A percentile compares a stretch with the other conserved stretches of the same genome.
These are phyloP conservation scores for Microplitis manilae DNA, from an alignment of 2,888 invertebrate genomes.

Conservation along the genomic window DNA sequence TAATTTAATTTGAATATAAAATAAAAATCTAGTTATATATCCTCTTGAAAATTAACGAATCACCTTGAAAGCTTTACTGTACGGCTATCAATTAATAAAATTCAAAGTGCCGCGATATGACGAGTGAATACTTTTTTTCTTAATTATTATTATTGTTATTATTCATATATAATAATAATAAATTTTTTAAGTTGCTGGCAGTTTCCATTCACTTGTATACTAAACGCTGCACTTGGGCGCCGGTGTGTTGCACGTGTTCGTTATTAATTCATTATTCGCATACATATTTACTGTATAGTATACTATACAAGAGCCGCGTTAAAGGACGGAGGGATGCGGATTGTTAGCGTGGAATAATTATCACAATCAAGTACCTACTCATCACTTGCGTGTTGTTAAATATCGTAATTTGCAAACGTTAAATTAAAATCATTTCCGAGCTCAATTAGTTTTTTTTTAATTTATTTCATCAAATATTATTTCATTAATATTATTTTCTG, in stretches of 20 bases:
- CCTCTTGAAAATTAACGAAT: conserved; percentile 33
- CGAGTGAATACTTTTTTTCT: conserved; percentile 10
- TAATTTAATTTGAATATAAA: background rate
- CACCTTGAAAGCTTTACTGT: conserved; percentile 21
- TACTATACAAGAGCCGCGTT: conserved; percentile 21
- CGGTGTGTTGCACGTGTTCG: conserved; percentile 21
- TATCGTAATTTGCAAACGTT: conserved; percentile 18
- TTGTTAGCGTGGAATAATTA: conserved; percentile 50
- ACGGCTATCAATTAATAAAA: conserved; percentile 36
- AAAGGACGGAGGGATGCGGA: background rate
- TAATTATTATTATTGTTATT: background rate
- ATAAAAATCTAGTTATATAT: conserved; percentile 5
- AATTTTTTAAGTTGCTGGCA: background rate
- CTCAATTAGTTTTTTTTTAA: background rate
- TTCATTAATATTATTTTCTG: background rate
- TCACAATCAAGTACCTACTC: conserved; percentile 40
- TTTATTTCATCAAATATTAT: background rate
- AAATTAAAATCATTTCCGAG: conserved; percentile 15
- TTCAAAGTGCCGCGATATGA: conserved; percentile 28
- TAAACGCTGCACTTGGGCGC: background rate
- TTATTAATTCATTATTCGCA: conserved; percentile 42
- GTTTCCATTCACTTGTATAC: conserved; percentile 9
- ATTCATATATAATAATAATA: too few species aligned
- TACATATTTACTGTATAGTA: conserved; percentile 40
- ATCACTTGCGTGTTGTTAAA: conserved; percentile 30